phyloP scores from a whole-genome alignment of 2,797 vertebrate genomes.

The Cetoscarus ocellatus region DNA sequence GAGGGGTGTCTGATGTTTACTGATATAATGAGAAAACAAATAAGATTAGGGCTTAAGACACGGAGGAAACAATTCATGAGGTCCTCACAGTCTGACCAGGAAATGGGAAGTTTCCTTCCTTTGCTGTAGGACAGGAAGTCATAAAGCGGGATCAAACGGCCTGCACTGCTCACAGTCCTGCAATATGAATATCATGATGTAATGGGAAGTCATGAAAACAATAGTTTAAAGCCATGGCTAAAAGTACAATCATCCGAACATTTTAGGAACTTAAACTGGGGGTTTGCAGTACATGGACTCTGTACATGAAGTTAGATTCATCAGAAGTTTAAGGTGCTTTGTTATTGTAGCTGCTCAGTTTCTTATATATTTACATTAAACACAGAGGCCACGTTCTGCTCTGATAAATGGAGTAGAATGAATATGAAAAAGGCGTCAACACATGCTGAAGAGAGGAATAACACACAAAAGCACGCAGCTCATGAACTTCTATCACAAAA shows the following conservation, averaged over 20 bases:
- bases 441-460: conserved; percentile 6
- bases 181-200: conserved; percentile 44
- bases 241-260: conserved; percentile 15
- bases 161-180: conserved; percentile 38
- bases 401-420: conserved; percentile 28
- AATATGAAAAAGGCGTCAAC: conserved; percentile 43
- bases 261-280: background rate
- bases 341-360: background rate
- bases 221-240: conserved; percentile 8
- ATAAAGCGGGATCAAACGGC: conserved; percentile 74
- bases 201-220: conserved; percentile 41
- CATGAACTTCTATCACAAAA: too few species aligned
- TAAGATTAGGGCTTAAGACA: conserved; percentile 14
- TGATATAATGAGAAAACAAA: conserved; percentile 19
- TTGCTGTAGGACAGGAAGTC: conserved; percentile 73
- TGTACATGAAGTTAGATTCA: background rate
- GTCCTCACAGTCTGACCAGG: conserved; percentile 42
- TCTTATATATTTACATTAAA: conserved; percentile 20
- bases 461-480: background rate
- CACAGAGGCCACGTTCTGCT: conserved; percentile 3
- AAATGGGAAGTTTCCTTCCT: conserved; percentile 62
- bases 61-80: conserved; percentile 10
- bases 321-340: too few species aligned
- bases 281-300: background rate
- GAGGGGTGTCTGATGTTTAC: conserved; percentile 16